Evolutionary conservation across 37 sponge, comb jelly and placozoan genomes (phyloP), one percentile per base, ranked within the genome.

Genomic region (Aplysina aerophoba): DNA sequence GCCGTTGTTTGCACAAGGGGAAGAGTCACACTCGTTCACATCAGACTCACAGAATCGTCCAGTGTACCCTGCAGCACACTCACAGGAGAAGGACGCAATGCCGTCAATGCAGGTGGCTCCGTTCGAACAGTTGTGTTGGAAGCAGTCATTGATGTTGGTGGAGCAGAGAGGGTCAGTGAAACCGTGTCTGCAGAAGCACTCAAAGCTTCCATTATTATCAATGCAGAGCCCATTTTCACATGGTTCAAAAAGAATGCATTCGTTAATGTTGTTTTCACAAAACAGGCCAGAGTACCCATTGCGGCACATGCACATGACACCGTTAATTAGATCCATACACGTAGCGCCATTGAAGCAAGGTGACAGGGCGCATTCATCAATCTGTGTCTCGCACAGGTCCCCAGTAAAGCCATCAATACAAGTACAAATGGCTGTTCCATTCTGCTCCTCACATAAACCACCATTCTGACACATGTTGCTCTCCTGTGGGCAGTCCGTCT

Each of bases 171-270:
- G 53, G 12, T 87, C 92, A 19, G 92, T 91, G 66, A 62, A 94
- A 5, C 90, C 92, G 37, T 41, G 30, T n/a, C 71, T 34, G 66
- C 95, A 94, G 31, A 68, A 27, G 55, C 82, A 88, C 19, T 66
- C 60, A 83, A 53, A 81, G 25, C 58, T 34, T 41, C 89, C 88
- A 14, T 56, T 69, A 38, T 77, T 75, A 35, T 60, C 36, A 25
- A 24, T 44, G 34, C 93, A 92, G 6, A 88, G 78, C 1, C 86
- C 89, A 84, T 95, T 95, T 21, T 61, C 66, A 86, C 93, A 95
- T 33, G 91, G 86, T 3, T 16, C 15, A 5, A 20, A 4, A 16
- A 19, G 19, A 24, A 37, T 30, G 36, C 84, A 83, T 83, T 83
- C 84, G 35, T 83, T 16, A 55, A 83, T 69, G 72, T 83, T 69